These are phyloP conservation scores for Megalops cyprinoides DNA, from an alignment of 2,797 vertebrate species.

Conservation along the genomic window DNA sequence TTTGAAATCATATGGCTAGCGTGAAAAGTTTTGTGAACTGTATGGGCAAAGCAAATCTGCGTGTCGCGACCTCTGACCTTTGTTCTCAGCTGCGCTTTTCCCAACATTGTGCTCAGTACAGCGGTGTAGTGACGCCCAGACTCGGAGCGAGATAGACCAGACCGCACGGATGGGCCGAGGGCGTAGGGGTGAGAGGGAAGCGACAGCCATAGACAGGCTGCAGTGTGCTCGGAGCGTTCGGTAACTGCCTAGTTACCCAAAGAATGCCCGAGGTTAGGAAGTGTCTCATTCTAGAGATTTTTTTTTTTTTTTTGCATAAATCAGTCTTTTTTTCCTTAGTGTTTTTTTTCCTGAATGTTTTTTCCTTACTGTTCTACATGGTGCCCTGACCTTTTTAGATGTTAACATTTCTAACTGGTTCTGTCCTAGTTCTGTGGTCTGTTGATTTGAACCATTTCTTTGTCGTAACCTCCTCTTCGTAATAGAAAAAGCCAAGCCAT, in stretches of 20 bases:
- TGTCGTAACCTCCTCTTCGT: constrained; percentile 54
- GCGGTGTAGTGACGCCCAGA: background rate
- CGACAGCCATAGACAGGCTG: constrained; percentile 33
- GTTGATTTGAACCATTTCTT: constrained; percentile 51
- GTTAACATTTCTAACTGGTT: constrained; percentile 43
- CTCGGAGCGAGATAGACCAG: constrained; percentile 48
- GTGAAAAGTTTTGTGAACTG: constrained; percentile 24
- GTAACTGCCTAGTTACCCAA: constrained; percentile 37
- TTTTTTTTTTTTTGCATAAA: constrained; percentile 7
- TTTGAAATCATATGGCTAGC: constrained; percentile 28
- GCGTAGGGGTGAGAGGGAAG: constrained; percentile 26
- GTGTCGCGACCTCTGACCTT: constrained; percentile 1
- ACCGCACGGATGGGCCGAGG: constrained; percentile 50
- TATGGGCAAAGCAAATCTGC: background rate
- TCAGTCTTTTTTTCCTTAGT: constrained; percentile 48
- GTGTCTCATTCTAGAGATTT: constrained; percentile 46
- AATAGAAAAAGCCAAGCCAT: constrained; percentile 72
- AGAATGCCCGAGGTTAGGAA: constrained; percentile 43
- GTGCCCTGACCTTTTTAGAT: constrained; percentile 49
- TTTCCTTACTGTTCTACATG: constrained; percentile 49
- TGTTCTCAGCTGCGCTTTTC: constrained; percentile 23
- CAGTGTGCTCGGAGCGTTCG: constrained; percentile 39
- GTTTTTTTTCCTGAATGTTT: constrained; percentile 46
- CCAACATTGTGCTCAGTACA: constrained; percentile 16
- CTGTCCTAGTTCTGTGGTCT: constrained; percentile 50